Evolutionary conservation across 2,113 vertebrate species (phyloP).

Genomic region (Thunnus thynnus): DNA sequence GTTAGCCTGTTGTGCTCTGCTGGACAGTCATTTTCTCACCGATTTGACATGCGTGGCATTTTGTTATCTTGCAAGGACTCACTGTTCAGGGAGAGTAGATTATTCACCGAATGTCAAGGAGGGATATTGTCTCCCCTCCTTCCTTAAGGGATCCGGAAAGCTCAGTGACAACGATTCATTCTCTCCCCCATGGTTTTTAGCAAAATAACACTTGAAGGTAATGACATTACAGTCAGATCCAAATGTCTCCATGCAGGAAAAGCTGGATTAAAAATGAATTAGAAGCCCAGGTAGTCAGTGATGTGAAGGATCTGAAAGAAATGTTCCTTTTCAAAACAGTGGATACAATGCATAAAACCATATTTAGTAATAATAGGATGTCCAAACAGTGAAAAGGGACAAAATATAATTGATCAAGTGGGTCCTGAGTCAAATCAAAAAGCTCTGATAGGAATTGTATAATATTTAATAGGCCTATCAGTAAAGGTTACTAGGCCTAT

Average conservation of each 20-base stretch:
- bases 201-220: slow-evolving; percentile 53
- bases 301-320: slow-evolving; percentile 3
- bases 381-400: background rate
- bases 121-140: slow-evolving; percentile 57
- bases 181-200: slow-evolving; percentile 23
- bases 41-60: slow-evolving; percentile 82
- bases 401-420: background rate
- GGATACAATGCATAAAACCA: background rate
- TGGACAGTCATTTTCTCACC: slow-evolving; percentile 75
- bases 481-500: background rate
- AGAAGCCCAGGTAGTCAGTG: background rate
- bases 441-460: background rate
- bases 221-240: slow-evolving; percentile 47
- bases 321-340: slow-evolving; percentile 5
- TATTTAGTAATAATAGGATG: too few species aligned
- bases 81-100: slow-evolving; percentile 65
- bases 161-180: slow-evolving; percentile 46
- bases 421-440: background rate
- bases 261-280: slow-evolving; percentile 49
- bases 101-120: slow-evolving; percentile 80
- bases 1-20: slow-evolving; percentile 73
- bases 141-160: slow-evolving; percentile 46
- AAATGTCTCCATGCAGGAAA: slow-evolving; percentile 38
- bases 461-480: background rate
- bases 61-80: slow-evolving; percentile 76